These are phyloP conservation scores for Pachypsylla venusta DNA, from an alignment of 1,140 invertebrate genomes.

Conservation along the genomic window DNA sequence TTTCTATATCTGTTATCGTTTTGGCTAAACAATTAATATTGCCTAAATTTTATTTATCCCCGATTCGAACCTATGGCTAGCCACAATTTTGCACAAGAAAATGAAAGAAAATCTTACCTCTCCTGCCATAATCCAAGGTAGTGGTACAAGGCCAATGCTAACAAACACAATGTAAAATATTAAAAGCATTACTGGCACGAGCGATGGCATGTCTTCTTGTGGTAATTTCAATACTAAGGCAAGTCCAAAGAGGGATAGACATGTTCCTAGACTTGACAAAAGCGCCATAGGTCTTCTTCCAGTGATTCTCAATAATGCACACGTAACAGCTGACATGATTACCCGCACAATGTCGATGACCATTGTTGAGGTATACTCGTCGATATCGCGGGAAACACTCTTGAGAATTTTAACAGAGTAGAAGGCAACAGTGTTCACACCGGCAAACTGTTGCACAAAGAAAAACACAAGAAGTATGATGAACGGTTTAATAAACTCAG, in stretches of 20 bases:
- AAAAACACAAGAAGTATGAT: constrained; percentile 42
- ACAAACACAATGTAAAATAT: constrained; percentile 40
- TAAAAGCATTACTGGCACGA: constrained; percentile 36
- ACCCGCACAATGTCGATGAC: constrained; percentile 51
- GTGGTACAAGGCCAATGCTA: constrained; percentile 39
- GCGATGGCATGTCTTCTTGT: constrained; percentile 24
- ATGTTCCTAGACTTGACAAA: constrained; percentile 39
- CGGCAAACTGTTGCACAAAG: constrained; percentile 43
- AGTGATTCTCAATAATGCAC: constrained; percentile 40
- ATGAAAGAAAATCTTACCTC: constrained; percentile 29
- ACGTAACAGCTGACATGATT: constrained; percentile 39
- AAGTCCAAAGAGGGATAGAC: constrained; percentile 36
- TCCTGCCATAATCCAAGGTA: constrained; percentile 54
- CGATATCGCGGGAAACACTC: constrained; percentile 34
- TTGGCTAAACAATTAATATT: no score
- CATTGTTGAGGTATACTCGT: constrained; percentile 44
- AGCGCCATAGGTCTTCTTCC: constrained; percentile 39
- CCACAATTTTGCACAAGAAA: not conserved
- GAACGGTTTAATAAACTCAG: constrained; percentile 39
- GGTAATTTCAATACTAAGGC: constrained; percentile 25
- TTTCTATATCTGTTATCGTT: no score
- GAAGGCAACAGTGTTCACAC: constrained; percentile 52
- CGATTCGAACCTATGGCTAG: not conserved
- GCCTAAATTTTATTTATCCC: not conserved
- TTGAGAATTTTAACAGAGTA: constrained; percentile 43